A percentile compares a stretch with the other conserved stretches of the same genome.
These are phyloP conservation scores for Cygnus buccinator DNA, from an alignment of 2,113 vertebrate species.

Conservation along the genomic window DNA sequence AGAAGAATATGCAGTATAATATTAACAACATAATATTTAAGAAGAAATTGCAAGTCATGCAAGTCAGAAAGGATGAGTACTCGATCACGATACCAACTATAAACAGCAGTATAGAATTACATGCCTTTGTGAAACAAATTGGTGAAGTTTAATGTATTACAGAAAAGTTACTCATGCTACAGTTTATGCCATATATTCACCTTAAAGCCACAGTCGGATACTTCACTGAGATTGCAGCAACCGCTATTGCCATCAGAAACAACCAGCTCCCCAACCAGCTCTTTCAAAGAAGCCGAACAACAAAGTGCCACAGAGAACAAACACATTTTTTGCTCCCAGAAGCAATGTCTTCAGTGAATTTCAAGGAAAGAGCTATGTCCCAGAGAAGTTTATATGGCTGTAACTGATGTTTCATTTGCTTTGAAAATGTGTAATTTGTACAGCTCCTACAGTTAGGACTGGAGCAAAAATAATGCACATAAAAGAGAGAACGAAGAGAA, in stretches of 20 bases:
- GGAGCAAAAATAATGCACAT: background rate
- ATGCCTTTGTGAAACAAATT: background rate
- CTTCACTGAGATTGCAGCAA: background rate
- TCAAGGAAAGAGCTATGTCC: background rate
- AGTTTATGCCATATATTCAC: background rate
- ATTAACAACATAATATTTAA: background rate
- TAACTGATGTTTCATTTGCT: background rate
- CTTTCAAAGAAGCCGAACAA: constrained; percentile 29
- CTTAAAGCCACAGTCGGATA: background rate
- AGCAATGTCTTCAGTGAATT: background rate
- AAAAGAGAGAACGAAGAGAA: background rate
- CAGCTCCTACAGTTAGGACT: background rate
- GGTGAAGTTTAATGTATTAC: background rate
- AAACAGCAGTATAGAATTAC: background rate
- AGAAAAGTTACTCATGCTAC: background rate
- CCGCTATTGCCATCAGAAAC: background rate
- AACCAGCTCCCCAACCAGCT: background rate
- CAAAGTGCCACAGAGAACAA: background rate
- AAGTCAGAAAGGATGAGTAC: background rate
- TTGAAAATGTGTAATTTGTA: background rate
- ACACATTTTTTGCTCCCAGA: background rate
- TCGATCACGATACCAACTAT: background rate
- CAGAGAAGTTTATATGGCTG: background rate
- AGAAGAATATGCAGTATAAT: background rate
- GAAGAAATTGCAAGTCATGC: background rate